Conservation (phyloP, 2,888 invertebrate species). For the Mythimna lalbum region DNA sequence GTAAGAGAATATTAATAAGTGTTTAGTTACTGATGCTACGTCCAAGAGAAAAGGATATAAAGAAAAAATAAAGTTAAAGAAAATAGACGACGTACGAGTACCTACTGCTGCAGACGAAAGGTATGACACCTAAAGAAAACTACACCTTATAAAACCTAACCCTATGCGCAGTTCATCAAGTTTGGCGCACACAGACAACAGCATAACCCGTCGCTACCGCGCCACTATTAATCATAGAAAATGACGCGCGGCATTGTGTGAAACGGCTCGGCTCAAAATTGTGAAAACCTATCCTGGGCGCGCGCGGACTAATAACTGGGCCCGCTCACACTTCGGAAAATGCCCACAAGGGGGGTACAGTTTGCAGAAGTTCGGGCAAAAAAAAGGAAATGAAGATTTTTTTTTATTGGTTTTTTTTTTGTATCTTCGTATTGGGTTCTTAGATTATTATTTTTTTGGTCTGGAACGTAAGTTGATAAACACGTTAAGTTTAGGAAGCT, state of each 20-base stretch:
- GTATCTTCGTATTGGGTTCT: neutral
- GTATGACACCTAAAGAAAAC: neutral
- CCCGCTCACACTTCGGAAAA: constrained; percentile 85
- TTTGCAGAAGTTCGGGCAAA: constrained; percentile 66
- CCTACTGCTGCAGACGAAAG: neutral
- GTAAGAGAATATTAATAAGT: neutral
- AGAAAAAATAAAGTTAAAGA: no score
- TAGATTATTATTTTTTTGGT: neutral
- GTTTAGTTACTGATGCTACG: neutral
- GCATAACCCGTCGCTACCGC: constrained; percentile 68
- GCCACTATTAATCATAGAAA: constrained; percentile 89
- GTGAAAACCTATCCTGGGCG: constrained; percentile 88
- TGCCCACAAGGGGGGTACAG: constrained; percentile 82
- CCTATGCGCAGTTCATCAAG: constrained; percentile 51
- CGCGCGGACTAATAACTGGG: constrained; percentile 86
- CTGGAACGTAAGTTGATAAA: neutral
- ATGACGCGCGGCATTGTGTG: constrained; percentile 86
- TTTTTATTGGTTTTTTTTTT: neutral
- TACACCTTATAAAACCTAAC: constrained; percentile 36
- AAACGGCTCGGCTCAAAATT: constrained; percentile 86
- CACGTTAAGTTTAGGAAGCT: neutral
- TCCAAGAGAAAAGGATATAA: no score
- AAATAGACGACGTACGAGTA: no score
- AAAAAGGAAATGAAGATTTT: neutral
- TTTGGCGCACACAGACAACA: constrained; percentile 51